Percentiles rank a stretch among this genome's conserved stretches.
Conservation (phyloP, 2,888 invertebrate genomes). For the Ophioninae sp. region DNA sequence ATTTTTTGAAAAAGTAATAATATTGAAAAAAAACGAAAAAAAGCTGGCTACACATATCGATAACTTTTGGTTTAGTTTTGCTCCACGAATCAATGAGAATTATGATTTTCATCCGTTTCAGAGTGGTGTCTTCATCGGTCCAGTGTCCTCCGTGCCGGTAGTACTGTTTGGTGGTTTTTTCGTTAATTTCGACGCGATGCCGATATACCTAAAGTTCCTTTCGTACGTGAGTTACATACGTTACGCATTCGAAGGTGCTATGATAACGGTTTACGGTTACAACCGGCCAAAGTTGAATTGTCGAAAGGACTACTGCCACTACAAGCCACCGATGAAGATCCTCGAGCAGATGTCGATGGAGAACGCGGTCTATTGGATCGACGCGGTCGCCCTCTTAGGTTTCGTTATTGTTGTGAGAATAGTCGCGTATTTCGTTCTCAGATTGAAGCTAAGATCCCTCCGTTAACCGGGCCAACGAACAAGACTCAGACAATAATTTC, state of each 20-base stretch:
- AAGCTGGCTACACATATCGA: background rate
- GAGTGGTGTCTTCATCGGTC: constrained; percentile 88
- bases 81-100: background rate
- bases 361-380: constrained; percentile 89
- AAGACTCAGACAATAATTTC: constrained; percentile 57
- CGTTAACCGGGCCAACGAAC: constrained; percentile 67
- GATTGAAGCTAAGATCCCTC: constrained; percentile 87
- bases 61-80: background rate
- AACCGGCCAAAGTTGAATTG: constrained; percentile 92
- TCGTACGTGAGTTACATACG: constrained; percentile 95
- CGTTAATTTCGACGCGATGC: constrained; percentile 95
- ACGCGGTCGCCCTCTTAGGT: constrained; percentile 90
- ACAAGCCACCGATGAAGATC: constrained; percentile 90
- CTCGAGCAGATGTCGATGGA: constrained; percentile 93
- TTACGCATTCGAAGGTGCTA: constrained; percentile 96
- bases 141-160: constrained; percentile 95
- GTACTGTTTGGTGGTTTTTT: constrained; percentile 97
- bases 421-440: constrained; percentile 91
- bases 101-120: constrained; percentile 70
- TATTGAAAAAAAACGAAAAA: no score
- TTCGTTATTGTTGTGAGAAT: constrained; percentile 91
- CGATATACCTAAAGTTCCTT: constrained; percentile 93
- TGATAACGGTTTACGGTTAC: constrained; percentile 95
- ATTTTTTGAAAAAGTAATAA: no score
- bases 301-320: constrained; percentile 91